Base-by-base conservation (phyloP, 2,113 vertebrate species). In the Chlorodrepanis virens region DNA sequence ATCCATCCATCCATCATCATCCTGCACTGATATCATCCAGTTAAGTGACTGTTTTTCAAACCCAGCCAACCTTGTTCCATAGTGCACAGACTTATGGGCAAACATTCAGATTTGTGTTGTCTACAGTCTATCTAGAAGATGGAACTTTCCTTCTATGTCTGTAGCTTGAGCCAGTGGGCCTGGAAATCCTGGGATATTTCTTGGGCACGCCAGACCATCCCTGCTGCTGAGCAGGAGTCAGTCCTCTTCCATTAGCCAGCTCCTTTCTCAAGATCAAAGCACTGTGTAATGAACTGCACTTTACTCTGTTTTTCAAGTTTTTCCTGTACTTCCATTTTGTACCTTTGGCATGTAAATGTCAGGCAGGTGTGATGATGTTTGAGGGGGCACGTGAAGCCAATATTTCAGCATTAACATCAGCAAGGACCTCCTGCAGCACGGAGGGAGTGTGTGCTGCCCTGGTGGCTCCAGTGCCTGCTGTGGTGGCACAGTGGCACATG, bases 291-390 rank as follows among this genome's bases (percentile, higher is more conserved):
- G 90, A 97, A 53, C 44, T 69, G 54, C 50, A 56, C 80, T 93
- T 85, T 40, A 60, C 31, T 52, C 74, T 87, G 83, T 67, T 54
- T 54, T 96, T 96, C 92, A 64, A 77, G 87, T 85, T 95, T 93
- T 82, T 94, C 96, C 90, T 74, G 90, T 80, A 64, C 40, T 91
- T 60, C 60, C 49, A 76, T 80, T 81, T 79, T 89, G 74, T 53
- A 28, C 42, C 67, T 96, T 93, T 96, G 95, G 95, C 96, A 94
- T 22, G 60, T 37, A 92, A 72, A 47, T 72, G 86, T 86, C 64
- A 84, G 49, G 94, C 95, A 96, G 94, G 95, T 93, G 84, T 68
- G 79, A 69, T 29, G 23, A 76, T 52, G 79, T 96, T 91, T 83
- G 84, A 93, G 91, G 78, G 71, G 74, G 49, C 80, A 40, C 0